phyloP scores from a whole-genome alignment of 2,888 invertebrate species.

The Plemyria rubiginata region DNA sequence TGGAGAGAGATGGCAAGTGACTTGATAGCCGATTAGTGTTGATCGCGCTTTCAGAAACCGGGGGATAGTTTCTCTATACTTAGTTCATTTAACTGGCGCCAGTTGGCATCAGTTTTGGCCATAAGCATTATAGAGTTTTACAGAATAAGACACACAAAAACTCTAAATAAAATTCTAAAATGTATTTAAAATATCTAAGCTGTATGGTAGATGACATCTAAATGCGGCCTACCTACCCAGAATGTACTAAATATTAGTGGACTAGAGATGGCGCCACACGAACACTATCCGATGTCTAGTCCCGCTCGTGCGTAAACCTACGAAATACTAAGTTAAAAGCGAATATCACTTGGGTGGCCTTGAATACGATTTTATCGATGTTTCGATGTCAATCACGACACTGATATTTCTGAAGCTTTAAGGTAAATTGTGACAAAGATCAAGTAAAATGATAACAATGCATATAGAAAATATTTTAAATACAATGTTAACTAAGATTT shows the following conservation, averaged over 20 bases:
- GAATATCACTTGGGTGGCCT: conserved; percentile 61
- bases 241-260: conserved; percentile 35
- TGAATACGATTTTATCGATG: conserved; percentile 35
- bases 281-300: conserved; percentile 43
- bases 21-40: too few relatives aligned
- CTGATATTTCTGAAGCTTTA: conserved; percentile 12
- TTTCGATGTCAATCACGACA: conserved; percentile 13
- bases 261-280: conserved; percentile 46
- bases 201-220: neutral
- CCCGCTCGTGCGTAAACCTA: conserved; percentile 44
- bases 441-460: conserved; percentile 9
- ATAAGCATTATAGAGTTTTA: too few relatives aligned
- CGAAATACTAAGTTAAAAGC: conserved; percentile 55
- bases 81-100: too few relatives aligned
- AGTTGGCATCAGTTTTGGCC: too few relatives aligned
- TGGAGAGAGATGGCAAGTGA: too few relatives aligned
- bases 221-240: conserved; percentile 20
- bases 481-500: conserved; percentile 2
- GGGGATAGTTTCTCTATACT: too few relatives aligned
- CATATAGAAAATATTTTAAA: conserved; percentile 1
- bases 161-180: neutral
- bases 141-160: too few relatives aligned
- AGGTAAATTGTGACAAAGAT: conserved; percentile 17
- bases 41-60: too few relatives aligned
- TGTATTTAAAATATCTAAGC: neutral